A percentile compares a stretch with the other conserved stretches of the same genome.
These are phyloP conservation scores for Catostomus latipinnis DNA, from an alignment of 2,797 vertebrate genomes.

Conservation along the genomic window DNA sequence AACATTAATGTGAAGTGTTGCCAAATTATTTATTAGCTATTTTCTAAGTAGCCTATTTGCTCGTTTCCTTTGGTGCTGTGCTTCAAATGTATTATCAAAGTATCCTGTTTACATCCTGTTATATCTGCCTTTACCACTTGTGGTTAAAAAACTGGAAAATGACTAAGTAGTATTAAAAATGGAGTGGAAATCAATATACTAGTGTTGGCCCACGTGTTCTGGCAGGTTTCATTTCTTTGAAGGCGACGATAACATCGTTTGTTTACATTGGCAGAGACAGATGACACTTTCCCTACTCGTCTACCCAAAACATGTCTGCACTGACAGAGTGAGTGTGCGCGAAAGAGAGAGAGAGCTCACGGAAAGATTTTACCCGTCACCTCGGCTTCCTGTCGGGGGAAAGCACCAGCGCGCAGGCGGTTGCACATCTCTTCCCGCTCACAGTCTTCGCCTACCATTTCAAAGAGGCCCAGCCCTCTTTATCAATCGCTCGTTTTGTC, in stretches of 20 bases:
- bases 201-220: constrained; percentile 46
- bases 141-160: constrained; percentile 63
- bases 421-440: constrained; percentile 52
- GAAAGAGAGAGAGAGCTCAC: constrained; percentile 34
- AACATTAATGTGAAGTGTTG: too few species aligned
- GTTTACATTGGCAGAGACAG: constrained; percentile 50
- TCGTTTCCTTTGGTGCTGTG: neutral
- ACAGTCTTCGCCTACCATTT: constrained; percentile 17
- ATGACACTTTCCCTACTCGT: constrained; percentile 55
- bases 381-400: constrained; percentile 55
- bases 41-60: neutral
- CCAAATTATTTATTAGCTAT: neutral
- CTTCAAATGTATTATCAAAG: neutral
- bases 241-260: constrained; percentile 46
- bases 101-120: constrained; percentile 61
- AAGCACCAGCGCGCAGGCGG: constrained; percentile 52
- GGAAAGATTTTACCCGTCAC: constrained; percentile 53
- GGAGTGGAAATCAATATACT: constrained; percentile 61
- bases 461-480: constrained; percentile 25
- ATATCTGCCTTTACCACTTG: constrained; percentile 27
- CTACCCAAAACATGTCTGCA: constrained; percentile 36
- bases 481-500: constrained; percentile 21
- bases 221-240: constrained; percentile 48
- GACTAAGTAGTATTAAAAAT: constrained; percentile 45
- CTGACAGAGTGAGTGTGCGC: neutral